Conservation (phyloP, 1,140 invertebrate genomes). For the Calosoma granatense region DNA sequence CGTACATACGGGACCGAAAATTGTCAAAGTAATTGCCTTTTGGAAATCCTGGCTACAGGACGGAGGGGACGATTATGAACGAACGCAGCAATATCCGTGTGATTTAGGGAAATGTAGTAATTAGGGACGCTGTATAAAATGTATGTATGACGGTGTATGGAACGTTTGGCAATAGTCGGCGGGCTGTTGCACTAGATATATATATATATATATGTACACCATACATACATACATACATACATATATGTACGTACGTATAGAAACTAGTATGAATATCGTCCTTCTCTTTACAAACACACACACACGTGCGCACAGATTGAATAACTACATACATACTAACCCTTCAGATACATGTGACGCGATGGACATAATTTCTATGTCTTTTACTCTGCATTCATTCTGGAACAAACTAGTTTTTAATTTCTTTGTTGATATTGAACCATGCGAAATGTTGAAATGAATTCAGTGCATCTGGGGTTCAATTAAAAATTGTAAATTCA, state of each 20-base stretch:
- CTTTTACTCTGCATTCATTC: too few relatives aligned
- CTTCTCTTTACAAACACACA: too few relatives aligned
- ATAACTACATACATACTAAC: too few relatives aligned
- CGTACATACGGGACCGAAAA: constrained; percentile 1
- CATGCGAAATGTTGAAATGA: too few relatives aligned
- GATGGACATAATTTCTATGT: too few relatives aligned
- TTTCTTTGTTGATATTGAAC: too few relatives aligned
- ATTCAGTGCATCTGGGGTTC: too few relatives aligned
- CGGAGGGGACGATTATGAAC: constrained; percentile 1
- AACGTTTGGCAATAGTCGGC: not conserved
- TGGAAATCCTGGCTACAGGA: not conserved
- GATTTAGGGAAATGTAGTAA: not conserved
- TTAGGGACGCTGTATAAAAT: not conserved
- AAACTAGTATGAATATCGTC: too few relatives aligned
- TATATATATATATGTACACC: not conserved
- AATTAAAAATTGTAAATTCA: too few relatives aligned
- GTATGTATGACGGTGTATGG: not conserved
- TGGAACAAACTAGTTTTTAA: too few relatives aligned
- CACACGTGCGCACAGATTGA: too few relatives aligned
- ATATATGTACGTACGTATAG: not conserved
- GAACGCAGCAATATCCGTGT: not conserved
- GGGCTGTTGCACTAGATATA: constrained; percentile 6
- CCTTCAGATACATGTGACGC: too few relatives aligned
- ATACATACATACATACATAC: not conserved
- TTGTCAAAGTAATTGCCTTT: constrained; percentile 7